phyloP scores from a whole-genome alignment of 2,888 invertebrate genomes.

The Boloria euphrosyne region DNA sequence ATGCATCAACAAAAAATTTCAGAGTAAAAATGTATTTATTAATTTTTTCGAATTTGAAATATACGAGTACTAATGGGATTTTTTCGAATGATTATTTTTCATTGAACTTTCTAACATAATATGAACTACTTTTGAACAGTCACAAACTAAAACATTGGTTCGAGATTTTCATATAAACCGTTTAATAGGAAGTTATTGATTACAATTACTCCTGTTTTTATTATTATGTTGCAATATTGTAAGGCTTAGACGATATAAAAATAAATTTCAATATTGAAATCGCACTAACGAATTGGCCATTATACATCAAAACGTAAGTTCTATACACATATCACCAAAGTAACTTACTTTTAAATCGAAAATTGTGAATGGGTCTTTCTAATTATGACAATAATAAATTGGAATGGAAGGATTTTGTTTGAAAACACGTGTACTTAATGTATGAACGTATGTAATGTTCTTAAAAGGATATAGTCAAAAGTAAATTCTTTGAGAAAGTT shows the following conservation, averaged over 20 bases:
- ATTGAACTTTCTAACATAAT: too few relatives aligned
- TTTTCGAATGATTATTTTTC: too few relatives aligned
- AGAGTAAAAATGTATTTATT: too few relatives aligned
- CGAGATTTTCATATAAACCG: too few relatives aligned
- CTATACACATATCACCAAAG: slow-evolving; percentile 29
- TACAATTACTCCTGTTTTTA: too few relatives aligned
- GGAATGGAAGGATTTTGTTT: slow-evolving; percentile 12
- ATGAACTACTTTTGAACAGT: too few relatives aligned
- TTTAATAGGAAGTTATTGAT: too few relatives aligned
- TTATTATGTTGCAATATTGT: too few relatives aligned
- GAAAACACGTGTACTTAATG: neutral
- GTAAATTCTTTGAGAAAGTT: neutral
- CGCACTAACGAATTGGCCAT: slow-evolving; percentile 9
- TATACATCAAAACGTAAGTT: slow-evolving; percentile 2
- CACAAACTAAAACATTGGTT: too few relatives aligned
- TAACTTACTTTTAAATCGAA: neutral
- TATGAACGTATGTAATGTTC: neutral
- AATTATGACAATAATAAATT: slow-evolving; percentile 14
- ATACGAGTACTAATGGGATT: too few relatives aligned
- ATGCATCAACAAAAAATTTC: too few relatives aligned
- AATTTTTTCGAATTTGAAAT: too few relatives aligned
- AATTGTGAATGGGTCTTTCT: slow-evolving; percentile 1
- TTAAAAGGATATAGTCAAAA: neutral
- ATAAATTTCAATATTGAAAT: slow-evolving; percentile 9
- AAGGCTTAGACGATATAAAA: slow-evolving; percentile 3